Conservation (phyloP, 2,888 invertebrate genomes). For the Trissolcus japonicus region DNA sequence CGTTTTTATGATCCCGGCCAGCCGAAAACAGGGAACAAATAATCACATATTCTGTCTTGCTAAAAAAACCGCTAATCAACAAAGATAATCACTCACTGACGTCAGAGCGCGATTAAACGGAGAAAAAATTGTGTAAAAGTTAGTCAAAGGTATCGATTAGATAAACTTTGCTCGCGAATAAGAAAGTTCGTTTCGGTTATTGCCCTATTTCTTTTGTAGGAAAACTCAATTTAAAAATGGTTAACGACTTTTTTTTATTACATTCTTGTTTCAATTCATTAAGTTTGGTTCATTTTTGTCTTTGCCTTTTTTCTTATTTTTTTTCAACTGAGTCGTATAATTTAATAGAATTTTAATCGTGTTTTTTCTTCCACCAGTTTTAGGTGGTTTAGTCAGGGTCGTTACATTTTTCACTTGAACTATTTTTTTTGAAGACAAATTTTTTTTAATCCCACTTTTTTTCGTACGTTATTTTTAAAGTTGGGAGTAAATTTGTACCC, state of each 20-base stretch:
- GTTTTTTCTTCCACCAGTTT: too few relatives aligned
- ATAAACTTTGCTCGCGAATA: conserved; percentile 18
- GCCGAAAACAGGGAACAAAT: too few relatives aligned
- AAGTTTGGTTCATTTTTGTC: not conserved
- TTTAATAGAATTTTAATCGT: too few relatives aligned
- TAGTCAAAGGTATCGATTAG: conserved; percentile 19
- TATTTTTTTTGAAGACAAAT: not conserved
- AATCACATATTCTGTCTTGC: too few relatives aligned
- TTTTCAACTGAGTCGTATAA: not conserved
- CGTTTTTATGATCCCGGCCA: too few relatives aligned
- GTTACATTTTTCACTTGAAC: not conserved
- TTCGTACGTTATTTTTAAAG: too few relatives aligned
- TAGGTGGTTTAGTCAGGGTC: not conserved
- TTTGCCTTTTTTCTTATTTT: too few relatives aligned
- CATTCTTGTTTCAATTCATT: not conserved
- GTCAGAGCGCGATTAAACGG: conserved; percentile 13
- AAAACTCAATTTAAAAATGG: conserved; percentile 1
- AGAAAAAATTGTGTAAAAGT: conserved; percentile 10
- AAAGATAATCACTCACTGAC: conserved; percentile 17
- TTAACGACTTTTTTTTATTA: not conserved
- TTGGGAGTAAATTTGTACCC: conserved; percentile 50
- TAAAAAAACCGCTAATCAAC: not conserved
- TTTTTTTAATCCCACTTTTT: too few relatives aligned
- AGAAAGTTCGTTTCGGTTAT: conserved; percentile 2
- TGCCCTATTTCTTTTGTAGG: not conserved